phyloP scores from a whole-genome alignment of 92 coral and sea anemone species.

The Ricordea florida region DNA sequence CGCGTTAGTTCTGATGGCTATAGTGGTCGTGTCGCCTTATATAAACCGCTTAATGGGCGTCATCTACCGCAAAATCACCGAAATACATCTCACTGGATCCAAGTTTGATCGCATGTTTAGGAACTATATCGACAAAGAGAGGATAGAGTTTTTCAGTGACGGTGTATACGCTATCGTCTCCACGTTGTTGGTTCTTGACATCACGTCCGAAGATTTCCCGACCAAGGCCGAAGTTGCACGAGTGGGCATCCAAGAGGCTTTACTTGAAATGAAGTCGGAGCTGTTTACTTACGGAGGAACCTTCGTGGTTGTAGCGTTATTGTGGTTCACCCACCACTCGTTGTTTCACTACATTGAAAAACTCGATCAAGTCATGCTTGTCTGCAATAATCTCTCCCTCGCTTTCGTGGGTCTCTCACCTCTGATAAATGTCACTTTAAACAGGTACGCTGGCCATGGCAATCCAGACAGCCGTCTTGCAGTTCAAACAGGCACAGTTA shows the following conservation, averaged over 20 bases:
- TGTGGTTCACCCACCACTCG: conserved; percentile 97
- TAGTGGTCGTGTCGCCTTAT: conserved; percentile 87
- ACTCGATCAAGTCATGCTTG: conserved; percentile 88
- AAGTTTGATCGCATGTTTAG: conserved; percentile 92
- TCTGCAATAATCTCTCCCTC: conserved; percentile 84
- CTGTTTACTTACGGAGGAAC: conserved; percentile 89
- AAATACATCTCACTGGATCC: conserved; percentile 55
- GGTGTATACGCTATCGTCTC: conserved; percentile 97
- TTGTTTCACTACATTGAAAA: conserved; percentile 86
- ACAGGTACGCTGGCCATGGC: conserved; percentile 65
- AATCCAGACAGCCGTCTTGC: conserved; percentile 65
- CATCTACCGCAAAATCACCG: conserved; percentile 65
- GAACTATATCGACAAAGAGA: conserved; percentile 84
- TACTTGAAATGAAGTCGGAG: conserved; percentile 79
- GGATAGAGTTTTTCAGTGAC: conserved; percentile 97
- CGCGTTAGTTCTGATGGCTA: conserved; percentile 72
- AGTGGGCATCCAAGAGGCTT: conserved; percentile 62
- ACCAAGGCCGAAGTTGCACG: conserved; percentile 49
- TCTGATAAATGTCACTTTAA: conserved; percentile 74
- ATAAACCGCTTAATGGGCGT: conserved; percentile 85
- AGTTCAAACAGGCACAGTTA: conserved; percentile 77
- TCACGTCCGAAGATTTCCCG: conserved; percentile 92
- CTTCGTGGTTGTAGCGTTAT: conserved; percentile 80
- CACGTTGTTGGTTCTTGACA: conserved; percentile 90
- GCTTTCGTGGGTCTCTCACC: conserved; percentile 94